These are phyloP conservation scores for Regulus satrapa DNA, from an alignment of 2,113 vertebrate species.

Conservation along the genomic window DNA sequence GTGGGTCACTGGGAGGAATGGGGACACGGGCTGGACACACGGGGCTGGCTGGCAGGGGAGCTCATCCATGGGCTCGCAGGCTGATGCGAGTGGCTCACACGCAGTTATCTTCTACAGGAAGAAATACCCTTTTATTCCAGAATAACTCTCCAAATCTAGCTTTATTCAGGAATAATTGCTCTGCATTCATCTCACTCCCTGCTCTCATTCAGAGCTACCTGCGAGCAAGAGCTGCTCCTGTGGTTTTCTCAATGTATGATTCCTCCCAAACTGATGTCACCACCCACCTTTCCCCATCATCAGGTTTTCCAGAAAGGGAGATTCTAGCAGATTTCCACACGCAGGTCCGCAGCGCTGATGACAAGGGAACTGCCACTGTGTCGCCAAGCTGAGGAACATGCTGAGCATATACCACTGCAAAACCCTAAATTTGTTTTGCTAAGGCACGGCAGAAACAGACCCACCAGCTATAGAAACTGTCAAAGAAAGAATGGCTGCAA, in stretches of 20 bases:
- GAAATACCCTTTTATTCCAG: background rate
- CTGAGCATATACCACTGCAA: background rate
- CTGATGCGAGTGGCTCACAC: background rate
- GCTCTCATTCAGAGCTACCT: background rate
- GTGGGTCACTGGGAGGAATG: background rate
- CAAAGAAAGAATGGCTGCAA: background rate
- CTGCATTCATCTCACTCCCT: background rate
- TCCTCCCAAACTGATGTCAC: background rate
- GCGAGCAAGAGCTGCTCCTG: background rate
- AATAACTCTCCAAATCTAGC: background rate
- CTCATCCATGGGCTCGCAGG: accelerated
- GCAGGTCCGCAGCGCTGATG: background rate
- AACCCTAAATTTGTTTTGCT: conserved; percentile 16
- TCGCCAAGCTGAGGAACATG: background rate
- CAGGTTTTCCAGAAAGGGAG: background rate
- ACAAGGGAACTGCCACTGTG: background rate
- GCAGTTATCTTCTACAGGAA: background rate
- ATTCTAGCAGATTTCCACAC: background rate
- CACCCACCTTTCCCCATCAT: background rate
- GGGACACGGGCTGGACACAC: background rate
- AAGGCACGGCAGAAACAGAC: background rate
- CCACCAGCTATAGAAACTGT: conserved; percentile 25
- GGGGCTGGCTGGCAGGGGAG: background rate
- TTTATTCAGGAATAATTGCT: background rate
- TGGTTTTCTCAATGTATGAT: background rate